Base-by-base conservation (phyloP, 2,888 invertebrate species). In the Deroplatys truncata region DNA sequence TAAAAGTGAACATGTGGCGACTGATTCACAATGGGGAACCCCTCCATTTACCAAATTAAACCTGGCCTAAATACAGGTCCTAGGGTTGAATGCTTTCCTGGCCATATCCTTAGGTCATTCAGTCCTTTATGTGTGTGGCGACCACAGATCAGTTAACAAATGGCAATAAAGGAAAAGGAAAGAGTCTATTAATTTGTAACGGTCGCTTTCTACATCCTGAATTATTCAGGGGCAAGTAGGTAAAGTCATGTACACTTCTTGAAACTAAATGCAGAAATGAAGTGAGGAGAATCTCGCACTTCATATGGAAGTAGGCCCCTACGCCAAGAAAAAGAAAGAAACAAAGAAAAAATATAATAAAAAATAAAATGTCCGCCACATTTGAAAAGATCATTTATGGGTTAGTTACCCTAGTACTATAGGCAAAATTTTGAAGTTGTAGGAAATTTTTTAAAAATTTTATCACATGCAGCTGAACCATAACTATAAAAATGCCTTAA, bases 11-110 rank as follows among this genome's bases (percentile, higher is more conserved):
- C 89, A 89, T 89, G 89, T 89, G 89, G 89, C 82, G 82, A 85
- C 31, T 49, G 82, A 89, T 85, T 89, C 85, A 89, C 89, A 89
- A 84, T 29, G 13, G 56, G 25, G 28, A 35, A 82, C 72, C 82
- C 85, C 72, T 89, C 89, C 89, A 89, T 89, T 89, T 89, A 85
- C 35, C 89, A 89, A 89, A 89, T 89, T 89, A 89, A 89, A 85
- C 84, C 56, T 43, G 82, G 84, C 89, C 89, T 83, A 87, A 87
- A 87, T 87, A 82, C 83, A 83, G n/a, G 28, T 87, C 87, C 83
- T 28, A 43, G 56, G 56, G 56, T 72, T 20, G 56, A 72, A 72
- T 72, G 56, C 20, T 72, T 72, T 72, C 56, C 56, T 20, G 5
- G 5, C 56, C 56, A 72, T 72, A 72, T 72, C 56, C 56, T 72